These are phyloP conservation scores for Neoaliturus tenellus DNA, from an alignment of 2,888 invertebrate species.

Conservation along the genomic window DNA sequence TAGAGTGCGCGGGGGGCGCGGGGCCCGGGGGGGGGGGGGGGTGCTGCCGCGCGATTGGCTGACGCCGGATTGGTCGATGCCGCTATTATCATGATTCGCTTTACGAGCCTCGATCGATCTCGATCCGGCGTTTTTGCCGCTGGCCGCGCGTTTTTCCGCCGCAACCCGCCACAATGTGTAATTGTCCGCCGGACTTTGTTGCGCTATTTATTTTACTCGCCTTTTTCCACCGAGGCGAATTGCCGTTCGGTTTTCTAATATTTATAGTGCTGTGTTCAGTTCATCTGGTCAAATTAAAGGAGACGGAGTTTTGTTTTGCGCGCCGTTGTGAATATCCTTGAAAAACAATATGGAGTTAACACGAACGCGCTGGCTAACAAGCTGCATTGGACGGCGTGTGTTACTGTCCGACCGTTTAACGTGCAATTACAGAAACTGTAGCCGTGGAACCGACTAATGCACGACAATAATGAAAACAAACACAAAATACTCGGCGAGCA, in stretches of 20 bases:
- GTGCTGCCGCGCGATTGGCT: background rate
- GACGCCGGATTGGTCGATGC: background rate
- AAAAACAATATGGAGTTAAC: background rate
- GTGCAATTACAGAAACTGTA: too few species aligned
- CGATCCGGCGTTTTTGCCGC: background rate
- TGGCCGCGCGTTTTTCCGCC: background rate
- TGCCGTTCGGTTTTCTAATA: background rate
- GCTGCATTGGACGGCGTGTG: too few species aligned
- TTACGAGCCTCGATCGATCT: background rate
- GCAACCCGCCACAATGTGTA: background rate
- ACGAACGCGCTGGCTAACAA: too few species aligned
- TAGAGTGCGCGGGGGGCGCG: background rate
- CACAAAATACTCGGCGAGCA: too few species aligned
- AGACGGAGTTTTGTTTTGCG: background rate
- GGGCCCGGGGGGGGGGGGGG: background rate
- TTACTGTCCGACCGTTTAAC: too few species aligned
- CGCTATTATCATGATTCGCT: slow-evolving; percentile 10
- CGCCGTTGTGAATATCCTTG: background rate
- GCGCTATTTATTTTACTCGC: slow-evolving; percentile 1
- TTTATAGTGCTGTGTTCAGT: background rate
- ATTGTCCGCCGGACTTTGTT: background rate
- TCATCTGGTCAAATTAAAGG: background rate
- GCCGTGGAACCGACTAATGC: too few species aligned
- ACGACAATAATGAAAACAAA: too few species aligned
- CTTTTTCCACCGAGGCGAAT: background rate